These are phyloP conservation scores for Microhierax caerulescens DNA, from an alignment of 2,797 vertebrate genomes.

Conservation along the genomic window DNA sequence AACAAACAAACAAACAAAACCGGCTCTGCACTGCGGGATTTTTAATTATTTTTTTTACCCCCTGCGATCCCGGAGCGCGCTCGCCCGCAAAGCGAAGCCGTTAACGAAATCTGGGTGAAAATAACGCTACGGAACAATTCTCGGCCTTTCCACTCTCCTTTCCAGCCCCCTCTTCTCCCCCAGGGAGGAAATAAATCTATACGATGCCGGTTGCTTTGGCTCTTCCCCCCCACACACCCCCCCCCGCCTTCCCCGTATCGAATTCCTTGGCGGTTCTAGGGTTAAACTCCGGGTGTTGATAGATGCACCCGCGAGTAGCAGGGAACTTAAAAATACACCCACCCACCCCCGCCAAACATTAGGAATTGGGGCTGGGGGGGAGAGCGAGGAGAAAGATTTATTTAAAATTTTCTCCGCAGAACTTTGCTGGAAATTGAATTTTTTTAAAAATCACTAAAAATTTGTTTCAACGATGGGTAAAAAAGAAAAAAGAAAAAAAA, in stretches of 20 bases:
- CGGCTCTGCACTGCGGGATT: background rate
- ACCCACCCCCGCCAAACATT: background rate
- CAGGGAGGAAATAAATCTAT: background rate
- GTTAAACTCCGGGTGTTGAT: background rate
- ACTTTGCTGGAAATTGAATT: background rate
- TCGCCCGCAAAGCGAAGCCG: background rate
- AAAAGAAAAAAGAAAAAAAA: no score
- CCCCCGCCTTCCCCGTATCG: fast-evolving
- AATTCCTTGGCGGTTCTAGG: background rate
- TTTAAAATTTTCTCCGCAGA: background rate
- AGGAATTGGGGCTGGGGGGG: fast-evolving
- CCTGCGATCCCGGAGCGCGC: no score
- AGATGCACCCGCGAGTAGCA: background rate
- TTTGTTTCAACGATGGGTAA: no score
- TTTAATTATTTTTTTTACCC: fast-evolving
- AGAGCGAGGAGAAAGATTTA: fast-evolving
- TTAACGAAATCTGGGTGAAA: conserved; percentile 1
- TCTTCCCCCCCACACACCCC: no score
- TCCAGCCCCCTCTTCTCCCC: background rate
- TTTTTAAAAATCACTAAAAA: background rate
- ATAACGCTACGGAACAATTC: background rate
- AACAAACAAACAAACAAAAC: no score
- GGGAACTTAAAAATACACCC: no score
- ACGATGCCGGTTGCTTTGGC: fast-evolving
- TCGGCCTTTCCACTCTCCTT: background rate